These are phyloP conservation scores for Sarcophaga rosellei DNA, from an alignment of 2,888 invertebrate genomes.

Conservation along the genomic window DNA sequence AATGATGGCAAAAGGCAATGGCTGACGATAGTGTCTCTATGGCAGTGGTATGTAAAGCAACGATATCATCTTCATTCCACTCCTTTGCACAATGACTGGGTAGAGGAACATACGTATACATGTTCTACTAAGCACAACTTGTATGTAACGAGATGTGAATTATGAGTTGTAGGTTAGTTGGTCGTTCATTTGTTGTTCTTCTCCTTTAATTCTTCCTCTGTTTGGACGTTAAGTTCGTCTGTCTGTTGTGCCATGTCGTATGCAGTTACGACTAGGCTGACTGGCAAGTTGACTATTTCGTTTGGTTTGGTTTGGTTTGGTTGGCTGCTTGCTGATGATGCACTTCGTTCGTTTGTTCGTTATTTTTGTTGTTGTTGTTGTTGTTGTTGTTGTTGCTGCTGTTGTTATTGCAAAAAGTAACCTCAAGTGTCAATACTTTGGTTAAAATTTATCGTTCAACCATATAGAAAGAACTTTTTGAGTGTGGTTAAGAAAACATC, in stretches of 20 bases:
- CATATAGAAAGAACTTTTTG: conserved; percentile 56
- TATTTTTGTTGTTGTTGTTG: conserved; percentile 5
- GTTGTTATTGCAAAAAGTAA: conserved; percentile 45
- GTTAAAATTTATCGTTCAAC: conserved; percentile 64
- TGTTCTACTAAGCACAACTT: conserved; percentile 11
- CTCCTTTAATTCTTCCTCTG: not conserved
- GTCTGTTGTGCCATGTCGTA: not conserved
- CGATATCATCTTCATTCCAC: not conserved
- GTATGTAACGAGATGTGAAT: conserved; percentile 39
- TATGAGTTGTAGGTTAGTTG: conserved; percentile 56
- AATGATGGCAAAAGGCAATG: too few relatives aligned
- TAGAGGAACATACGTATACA: not conserved
- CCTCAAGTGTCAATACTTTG: conserved; percentile 68
- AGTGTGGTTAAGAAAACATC: conserved; percentile 60
- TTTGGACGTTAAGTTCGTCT: not conserved
- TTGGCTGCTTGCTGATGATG: not conserved
- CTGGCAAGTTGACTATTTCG: not conserved
- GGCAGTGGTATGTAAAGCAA: conserved; percentile 30
- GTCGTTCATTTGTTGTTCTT: not conserved
- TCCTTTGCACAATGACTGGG: not conserved
- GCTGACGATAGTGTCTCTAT: not conserved
- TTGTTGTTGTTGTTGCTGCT: not conserved
- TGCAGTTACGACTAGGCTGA: not conserved
- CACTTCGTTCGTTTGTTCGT: not conserved
- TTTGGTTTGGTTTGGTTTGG: conserved; percentile 17